A percentile compares a stretch with the other conserved stretches of the same genome.
phyloP scores from a whole-genome alignment of 1,140 invertebrate species.

The Cherax destructor region DNA sequence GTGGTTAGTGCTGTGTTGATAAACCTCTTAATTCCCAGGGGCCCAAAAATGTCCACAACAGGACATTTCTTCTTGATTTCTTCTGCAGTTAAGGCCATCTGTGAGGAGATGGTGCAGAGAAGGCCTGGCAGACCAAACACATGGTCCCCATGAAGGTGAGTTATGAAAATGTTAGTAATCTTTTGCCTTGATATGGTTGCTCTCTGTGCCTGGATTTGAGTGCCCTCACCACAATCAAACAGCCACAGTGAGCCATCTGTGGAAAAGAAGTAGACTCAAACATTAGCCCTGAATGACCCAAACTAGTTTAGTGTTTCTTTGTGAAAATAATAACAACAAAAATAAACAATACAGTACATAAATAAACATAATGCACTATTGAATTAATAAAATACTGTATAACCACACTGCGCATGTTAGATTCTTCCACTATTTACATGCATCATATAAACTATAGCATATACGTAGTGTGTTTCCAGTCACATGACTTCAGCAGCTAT shows the following conservation, averaged over 20 bases:
- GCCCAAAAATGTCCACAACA: constrained; percentile 76
- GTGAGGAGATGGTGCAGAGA: constrained; percentile 76
- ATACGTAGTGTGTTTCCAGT: too few species aligned
- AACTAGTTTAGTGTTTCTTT: too few species aligned
- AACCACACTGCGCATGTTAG: too few species aligned
- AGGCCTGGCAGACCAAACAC: constrained; percentile 78
- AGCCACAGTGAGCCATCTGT: constrained; percentile 76
- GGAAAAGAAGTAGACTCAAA: background rate
- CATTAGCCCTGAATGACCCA: too few species aligned
- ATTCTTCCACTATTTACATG: too few species aligned
- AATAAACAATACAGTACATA: too few species aligned
- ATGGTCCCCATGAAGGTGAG: constrained; percentile 79
- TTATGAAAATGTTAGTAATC: constrained; percentile 78
- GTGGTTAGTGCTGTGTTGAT: constrained; percentile 74
- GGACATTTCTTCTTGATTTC: constrained; percentile 68
- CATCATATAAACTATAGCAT: too few species aligned
- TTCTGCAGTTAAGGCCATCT: constrained; percentile 28
- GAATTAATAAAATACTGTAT: too few species aligned
- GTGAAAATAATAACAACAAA: too few species aligned
- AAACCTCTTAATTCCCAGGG: constrained; percentile 75
- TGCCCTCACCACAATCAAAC: constrained; percentile 79
- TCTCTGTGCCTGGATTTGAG: constrained; percentile 77
- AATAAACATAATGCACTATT: too few species aligned
- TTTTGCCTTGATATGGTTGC: constrained; percentile 75
- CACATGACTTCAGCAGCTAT: too few species aligned